These are phyloP conservation scores for Penelope pileata DNA, from an alignment of 2,113 vertebrate species.

Conservation along the genomic window DNA sequence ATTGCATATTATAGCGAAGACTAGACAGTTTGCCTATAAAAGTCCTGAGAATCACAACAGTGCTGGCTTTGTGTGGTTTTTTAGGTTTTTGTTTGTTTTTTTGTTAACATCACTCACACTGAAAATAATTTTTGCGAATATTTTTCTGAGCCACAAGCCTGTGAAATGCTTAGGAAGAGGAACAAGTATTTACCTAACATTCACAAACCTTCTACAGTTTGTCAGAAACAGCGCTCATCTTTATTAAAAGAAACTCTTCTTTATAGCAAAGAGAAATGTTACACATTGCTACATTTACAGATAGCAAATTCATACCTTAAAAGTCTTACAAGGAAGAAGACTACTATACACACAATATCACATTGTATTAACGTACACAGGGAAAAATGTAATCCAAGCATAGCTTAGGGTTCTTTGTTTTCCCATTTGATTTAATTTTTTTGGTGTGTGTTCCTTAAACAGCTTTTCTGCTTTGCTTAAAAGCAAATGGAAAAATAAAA, in stretches of 20 bases:
- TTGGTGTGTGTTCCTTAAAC: background rate
- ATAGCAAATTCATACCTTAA: background rate
- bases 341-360: background rate
- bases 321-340: background rate
- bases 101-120: background rate
- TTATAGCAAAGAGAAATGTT: background rate
- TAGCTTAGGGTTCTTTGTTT: background rate
- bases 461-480: background rate
- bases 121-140: conserved; percentile 17
- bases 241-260: background rate
- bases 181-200: background rate
- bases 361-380: background rate
- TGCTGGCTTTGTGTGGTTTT: too few species aligned
- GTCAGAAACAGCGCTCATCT: background rate
- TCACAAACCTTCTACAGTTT: background rate
- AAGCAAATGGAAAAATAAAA: background rate
- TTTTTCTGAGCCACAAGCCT: background rate
- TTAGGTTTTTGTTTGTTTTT: background rate
- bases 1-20: background rate
- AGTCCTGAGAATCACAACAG: background rate
- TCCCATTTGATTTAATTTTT: background rate
- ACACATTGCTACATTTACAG: background rate
- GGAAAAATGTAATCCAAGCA: background rate
- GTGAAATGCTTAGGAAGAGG: background rate
- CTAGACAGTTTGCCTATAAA: background rate